These are phyloP conservation scores for Prionailurus viverrinus DNA, from an alignment of 2,113 vertebrate species.

Conservation along the genomic window DNA sequence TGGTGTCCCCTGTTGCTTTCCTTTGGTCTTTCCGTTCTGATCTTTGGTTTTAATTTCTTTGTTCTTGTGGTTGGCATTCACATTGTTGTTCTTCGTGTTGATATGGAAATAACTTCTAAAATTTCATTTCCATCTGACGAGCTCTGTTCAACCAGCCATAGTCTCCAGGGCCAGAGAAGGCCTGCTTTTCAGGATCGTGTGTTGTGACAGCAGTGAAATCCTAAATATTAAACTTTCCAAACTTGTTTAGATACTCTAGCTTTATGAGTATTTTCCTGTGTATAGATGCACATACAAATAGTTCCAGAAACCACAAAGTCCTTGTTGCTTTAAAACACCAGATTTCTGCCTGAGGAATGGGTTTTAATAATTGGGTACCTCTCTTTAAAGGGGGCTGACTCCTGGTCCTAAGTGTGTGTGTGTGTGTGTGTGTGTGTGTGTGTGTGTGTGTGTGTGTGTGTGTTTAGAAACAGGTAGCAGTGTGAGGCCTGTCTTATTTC, in stretches of 20 bases:
- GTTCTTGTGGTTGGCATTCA: background rate
- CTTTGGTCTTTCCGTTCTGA: background rate
- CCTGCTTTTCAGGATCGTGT: background rate
- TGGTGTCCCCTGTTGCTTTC: background rate
- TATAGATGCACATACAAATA: background rate
- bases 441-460: too few species aligned
- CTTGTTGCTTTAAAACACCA: background rate
- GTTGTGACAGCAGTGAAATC: background rate
- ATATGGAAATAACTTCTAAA: background rate
- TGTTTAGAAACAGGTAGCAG: background rate
- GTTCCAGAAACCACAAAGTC: background rate
- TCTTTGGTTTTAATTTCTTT: background rate
- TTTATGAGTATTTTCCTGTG: background rate
- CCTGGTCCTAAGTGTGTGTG: background rate
- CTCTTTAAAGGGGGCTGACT: background rate
- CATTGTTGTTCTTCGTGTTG: background rate
- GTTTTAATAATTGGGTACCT: background rate
- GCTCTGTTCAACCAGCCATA: background rate
- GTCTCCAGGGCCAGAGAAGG: background rate
- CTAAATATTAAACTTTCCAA: background rate
- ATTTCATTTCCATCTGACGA: background rate
- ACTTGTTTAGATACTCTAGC: background rate
- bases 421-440: too few species aligned
- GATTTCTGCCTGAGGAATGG: background rate
- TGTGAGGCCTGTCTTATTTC: background rate